Conservation (phyloP, 2,797 vertebrate genomes). For the Pantherophis alleghaniensis region DNA sequence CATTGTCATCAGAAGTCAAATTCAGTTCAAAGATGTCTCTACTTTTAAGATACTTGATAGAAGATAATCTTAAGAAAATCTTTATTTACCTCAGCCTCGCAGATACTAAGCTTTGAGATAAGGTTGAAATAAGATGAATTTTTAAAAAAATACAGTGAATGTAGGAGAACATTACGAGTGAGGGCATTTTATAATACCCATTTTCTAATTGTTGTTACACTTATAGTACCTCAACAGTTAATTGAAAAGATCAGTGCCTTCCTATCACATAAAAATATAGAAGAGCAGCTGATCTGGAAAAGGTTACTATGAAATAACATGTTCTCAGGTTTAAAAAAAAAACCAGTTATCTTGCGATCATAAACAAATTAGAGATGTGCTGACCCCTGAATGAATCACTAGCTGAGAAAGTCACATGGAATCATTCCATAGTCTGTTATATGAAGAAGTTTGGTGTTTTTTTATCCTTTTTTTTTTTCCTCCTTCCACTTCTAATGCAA, state of each 20-base stretch:
- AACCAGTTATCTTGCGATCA: not conserved
- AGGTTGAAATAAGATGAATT: not conserved
- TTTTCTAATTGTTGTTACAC: not conserved
- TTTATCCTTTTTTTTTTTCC: not conserved
- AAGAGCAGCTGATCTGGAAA: not conserved
- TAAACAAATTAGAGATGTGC: conserved; percentile 3
- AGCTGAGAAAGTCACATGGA: not conserved
- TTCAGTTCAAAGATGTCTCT: not conserved
- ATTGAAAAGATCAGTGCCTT: not conserved
- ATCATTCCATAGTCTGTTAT: not conserved
- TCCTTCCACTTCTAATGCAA: not conserved
- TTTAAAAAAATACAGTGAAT: not conserved
- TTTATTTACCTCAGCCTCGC: not conserved
- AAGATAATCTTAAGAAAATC: not conserved
- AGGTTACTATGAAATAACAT: not conserved
- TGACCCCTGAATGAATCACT: not conserved
- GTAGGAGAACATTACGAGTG: not conserved
- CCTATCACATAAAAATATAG: accelerated
- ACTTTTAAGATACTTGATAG: not conserved
- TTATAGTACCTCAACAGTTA: not conserved
- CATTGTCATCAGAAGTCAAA: not conserved
- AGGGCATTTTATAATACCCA: not conserved
- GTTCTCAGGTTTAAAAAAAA: not conserved
- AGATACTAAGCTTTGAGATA: not conserved
- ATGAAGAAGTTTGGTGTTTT: not conserved